Base-by-base conservation (phyloP, 2,113 vertebrate species). In the Arothron firmamentum region DNA sequence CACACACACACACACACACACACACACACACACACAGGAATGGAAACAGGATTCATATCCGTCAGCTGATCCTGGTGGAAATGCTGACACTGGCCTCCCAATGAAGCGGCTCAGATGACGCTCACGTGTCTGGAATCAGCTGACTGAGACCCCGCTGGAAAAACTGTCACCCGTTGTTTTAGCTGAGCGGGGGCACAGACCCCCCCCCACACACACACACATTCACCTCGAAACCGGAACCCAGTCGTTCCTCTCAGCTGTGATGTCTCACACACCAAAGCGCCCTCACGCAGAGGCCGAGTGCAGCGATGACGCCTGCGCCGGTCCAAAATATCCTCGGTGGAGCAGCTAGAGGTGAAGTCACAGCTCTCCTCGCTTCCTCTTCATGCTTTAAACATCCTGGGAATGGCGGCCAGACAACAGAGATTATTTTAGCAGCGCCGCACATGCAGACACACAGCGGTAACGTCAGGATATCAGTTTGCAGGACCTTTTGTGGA, bases 41-140 rank as follows among this genome's bases (percentile, higher is more conserved):
- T 64, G 64, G 78, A 85, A 80, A 72, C 61, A 77, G 48, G 71
- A 80, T 78, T 70, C 74, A 78, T 77, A 78, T 80, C 72, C 15
- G 80, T 84, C 78, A 87, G 79, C 87, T 87, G 85, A 87, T 85
- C 75, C 74, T 61, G 63, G 61, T 75, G 77, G 76, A 88, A 83
- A 75, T 62, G 82, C 77, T 83, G 75, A 88, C 82, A 73, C 67
- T 31, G 63, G 62, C 62, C 79, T 74, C 68, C 72, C 71, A 59
- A 70, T 78, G 4, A 1, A 5, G 31, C 2, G 8, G 34, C 34
- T 11, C 9, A 38, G 2, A 38, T 38, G 34, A 38, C 8, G 6
- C 28, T 6, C 28, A 31, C 21, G 25, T 28, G 25, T 28, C n/a
- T 18, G 34, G 4, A 20, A 72, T 82, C 74, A 75, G 34, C 71